Evolutionary conservation across 2,113 vertebrate genomes (phyloP), one percentile per base, ranked within the genome.

Genomic region (Pluvialis apricaria): DNA sequence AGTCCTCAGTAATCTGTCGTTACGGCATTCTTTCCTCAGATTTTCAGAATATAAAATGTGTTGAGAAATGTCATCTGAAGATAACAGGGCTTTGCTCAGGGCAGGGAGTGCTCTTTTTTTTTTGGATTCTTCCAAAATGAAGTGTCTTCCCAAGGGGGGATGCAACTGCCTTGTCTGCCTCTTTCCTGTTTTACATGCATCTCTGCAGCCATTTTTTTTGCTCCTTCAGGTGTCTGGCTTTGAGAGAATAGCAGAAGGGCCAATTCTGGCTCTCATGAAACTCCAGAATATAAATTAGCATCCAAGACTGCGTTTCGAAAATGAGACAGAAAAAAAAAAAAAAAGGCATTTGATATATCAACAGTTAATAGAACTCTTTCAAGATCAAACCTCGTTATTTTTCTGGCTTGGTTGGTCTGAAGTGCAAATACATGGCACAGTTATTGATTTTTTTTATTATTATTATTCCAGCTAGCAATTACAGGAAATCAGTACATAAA

Each of bases 401-500:
- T 96, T 79, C 86, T 91, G 86, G 60, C 72, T 90, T 82, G 72
- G 11, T 69, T 89, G 85, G 57, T 55, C 80, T 96, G 88, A 82
- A 93, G 86, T 84, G 86, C 94, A 86, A 96, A 94, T 95, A 92
- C 72, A 78, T 75, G 80, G 91, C 52, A 54, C 36, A 87, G 78
- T 49, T 96, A 95, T 96, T 82, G 95, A 95, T 96, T 95, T 57
- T 36, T 34, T 55, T 90, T 88, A 94, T 94, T 93, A 92, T 94
- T 94, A 94, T 93, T 88, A 91, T 94, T 93, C 61, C 65, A 72
- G 86, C 77, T 92, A 87, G 88, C 91, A 95, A 95, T 96, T 97
- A 92, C 82, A 95, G 91, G 90, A 96, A 96, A 91, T 96, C 82
- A 94, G 95, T 91, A 94, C 81, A 69, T 95, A 96, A 96, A 95